Conservation (phyloP, 23 tunicate genomes). For the Botrylloides violaceus region DNA sequence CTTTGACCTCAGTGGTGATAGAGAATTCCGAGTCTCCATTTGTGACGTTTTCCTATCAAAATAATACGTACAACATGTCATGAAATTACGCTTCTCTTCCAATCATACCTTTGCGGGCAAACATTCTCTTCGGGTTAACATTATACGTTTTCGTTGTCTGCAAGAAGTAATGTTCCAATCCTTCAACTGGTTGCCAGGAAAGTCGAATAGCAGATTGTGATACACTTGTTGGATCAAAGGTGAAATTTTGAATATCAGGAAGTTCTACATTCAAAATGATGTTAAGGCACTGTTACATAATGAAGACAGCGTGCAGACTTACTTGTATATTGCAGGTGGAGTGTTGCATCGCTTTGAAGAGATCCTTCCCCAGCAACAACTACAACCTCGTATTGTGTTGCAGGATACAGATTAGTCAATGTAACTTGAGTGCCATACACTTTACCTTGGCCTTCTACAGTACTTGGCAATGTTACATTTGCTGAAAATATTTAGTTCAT, state of each 20-base stretch:
- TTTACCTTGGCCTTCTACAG: constrained; percentile 71
- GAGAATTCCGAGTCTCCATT: no score
- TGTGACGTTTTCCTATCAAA: no score
- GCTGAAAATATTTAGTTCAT: no score
- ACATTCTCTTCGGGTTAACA: neutral
- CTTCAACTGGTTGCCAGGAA: constrained; percentile 40
- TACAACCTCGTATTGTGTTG: constrained; percentile 58
- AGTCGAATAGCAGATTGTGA: constrained; percentile 40
- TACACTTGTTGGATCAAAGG: constrained; percentile 28
- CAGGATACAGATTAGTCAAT: constrained; percentile 46
- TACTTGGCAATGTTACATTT: constrained; percentile 48
- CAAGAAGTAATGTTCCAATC: constrained; percentile 29
- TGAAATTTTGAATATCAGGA: constrained; percentile 25
- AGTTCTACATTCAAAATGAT: constrained; percentile 40
- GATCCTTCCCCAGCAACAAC: constrained; percentile 50
- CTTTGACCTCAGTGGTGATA: no score
- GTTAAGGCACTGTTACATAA: no score
- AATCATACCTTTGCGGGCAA: neutral
- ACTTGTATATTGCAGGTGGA: constrained; percentile 54
- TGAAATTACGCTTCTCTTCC: neutral
- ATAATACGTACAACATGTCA: neutral
- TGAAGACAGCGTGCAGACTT: constrained; percentile 10
- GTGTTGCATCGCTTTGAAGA: constrained; percentile 52
- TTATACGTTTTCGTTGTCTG: constrained; percentile 15
- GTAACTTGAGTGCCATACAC: constrained; percentile 32